Base-by-base conservation (phyloP, 2,888 invertebrate species). In the Sycophila texana region DNA sequence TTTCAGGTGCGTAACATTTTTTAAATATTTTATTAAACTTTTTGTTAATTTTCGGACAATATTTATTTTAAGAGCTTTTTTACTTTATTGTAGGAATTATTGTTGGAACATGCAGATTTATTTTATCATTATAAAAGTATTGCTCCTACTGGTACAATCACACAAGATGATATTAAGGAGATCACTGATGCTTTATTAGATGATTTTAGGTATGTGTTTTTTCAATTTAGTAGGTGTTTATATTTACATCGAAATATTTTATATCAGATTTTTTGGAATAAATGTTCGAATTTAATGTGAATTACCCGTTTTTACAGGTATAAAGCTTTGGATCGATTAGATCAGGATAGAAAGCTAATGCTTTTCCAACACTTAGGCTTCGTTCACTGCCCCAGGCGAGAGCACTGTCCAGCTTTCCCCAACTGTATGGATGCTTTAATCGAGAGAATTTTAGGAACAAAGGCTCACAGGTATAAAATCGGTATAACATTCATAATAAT, bases 281-380 rank as follows among this genome's bases (percentile, higher is more conserved):
- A n/a, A 53, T 10, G 39, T 39, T 39, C 39, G 39, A 39, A 0
- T 7, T 5, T 39, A 39, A 39, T 39, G 39, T 26, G 26, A 10
- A 5, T 39, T 10, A 39, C 14, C n/a, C 2, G 1, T 53, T 47
- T 18, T 84, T 83, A 39, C 84, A 96, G 98, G 91, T 99, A 98
- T 91, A 97, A 98, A 91, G 95, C 97, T 90, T 92, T 99, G 88
- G 97, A 98, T 91, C 94, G 97, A 76, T 93, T 99, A 90, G 98
- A 98, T 91, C 98, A 98, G 91, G 98, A 99, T 88, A 92, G 99
- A 82, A 97, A 98, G 90, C 92, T 98, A 84, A 96, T 99, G 94
- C 92, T 99, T 81, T 96, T 98, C 87, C 98, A 98, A 90, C 98
- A 98, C 91, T 92, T 98, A 61, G 98, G 98, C 79, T 99, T 99